Percentiles rank a stretch among this genome's conserved stretches.
Conservation (phyloP, 2,888 invertebrate genomes). For the Brachypalpus laphriformis region DNA sequence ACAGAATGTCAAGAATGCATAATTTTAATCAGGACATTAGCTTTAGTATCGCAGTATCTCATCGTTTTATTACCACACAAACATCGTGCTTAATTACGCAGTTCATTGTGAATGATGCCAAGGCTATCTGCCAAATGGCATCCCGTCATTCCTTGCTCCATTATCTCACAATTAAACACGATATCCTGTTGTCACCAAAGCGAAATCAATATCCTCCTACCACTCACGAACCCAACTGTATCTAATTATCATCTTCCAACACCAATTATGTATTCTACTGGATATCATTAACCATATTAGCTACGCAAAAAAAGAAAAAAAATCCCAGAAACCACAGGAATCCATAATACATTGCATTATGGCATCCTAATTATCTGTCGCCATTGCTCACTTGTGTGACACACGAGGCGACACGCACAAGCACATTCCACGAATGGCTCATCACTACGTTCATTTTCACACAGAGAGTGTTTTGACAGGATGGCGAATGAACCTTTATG, state of each 20-base stretch:
- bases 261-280: neutral
- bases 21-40: neutral
- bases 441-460: conserved; percentile 3
- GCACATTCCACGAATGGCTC: conserved; percentile 48
- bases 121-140: neutral
- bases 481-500: neutral
- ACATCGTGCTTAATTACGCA: neutral
- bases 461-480: neutral
- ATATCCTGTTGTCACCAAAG: neutral
- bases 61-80: neutral
- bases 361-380: conserved; percentile 40
- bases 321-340: neutral
- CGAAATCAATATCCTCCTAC: neutral
- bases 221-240: neutral
- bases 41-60: neutral
- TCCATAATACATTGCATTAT: conserved; percentile 12
- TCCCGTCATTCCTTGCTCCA: neutral
- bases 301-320: neutral
- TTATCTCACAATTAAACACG: neutral
- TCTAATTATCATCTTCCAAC: neutral
- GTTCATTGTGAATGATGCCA: neutral
- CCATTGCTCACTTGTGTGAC: conserved; percentile 28
- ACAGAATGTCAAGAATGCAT: neutral
- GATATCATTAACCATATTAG: neutral
- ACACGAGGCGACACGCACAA: neutral